These are phyloP conservation scores for Pampusana beccarii DNA, from an alignment of 2,113 vertebrate species.

Conservation along the genomic window DNA sequence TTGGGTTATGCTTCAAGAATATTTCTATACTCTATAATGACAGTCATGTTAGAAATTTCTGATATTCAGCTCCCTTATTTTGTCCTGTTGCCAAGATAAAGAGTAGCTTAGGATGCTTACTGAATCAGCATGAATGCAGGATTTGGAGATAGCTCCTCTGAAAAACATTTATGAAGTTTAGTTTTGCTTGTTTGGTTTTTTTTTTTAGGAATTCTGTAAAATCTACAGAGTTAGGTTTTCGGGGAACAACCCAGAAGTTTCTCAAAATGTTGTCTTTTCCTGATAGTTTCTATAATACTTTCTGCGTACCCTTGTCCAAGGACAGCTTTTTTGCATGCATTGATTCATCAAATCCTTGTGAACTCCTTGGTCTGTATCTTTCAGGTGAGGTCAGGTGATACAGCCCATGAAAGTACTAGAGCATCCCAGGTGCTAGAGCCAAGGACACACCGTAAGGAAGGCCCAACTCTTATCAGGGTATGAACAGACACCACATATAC, in stretches of 20 bases:
- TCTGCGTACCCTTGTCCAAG: not conserved
- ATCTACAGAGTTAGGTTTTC: not conserved
- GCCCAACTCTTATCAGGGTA: not conserved
- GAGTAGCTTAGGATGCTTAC: not conserved
- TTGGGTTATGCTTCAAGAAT: not conserved
- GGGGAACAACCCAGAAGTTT: not conserved
- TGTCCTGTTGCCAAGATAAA: not conserved
- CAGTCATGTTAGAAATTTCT: not conserved
- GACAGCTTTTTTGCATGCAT: not conserved
- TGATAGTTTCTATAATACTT: not conserved
- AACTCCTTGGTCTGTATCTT: not conserved
- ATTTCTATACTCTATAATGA: not conserved
- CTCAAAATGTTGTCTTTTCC: not conserved
- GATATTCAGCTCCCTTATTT: not conserved
- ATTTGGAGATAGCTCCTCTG: not conserved
- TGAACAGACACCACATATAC: not conserved
- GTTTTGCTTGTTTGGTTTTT: too few species aligned
- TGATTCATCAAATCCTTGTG: not conserved
- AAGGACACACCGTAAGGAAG: not conserved
- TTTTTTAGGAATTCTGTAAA: not conserved
- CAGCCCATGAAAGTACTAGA: not conserved
- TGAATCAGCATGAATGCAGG: not conserved
- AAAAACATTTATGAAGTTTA: not conserved
- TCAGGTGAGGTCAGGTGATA: not conserved
- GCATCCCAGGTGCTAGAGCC: not conserved